Conservation (phyloP, 2,113 vertebrate genomes). For the Scophthalmus maximus region DNA sequence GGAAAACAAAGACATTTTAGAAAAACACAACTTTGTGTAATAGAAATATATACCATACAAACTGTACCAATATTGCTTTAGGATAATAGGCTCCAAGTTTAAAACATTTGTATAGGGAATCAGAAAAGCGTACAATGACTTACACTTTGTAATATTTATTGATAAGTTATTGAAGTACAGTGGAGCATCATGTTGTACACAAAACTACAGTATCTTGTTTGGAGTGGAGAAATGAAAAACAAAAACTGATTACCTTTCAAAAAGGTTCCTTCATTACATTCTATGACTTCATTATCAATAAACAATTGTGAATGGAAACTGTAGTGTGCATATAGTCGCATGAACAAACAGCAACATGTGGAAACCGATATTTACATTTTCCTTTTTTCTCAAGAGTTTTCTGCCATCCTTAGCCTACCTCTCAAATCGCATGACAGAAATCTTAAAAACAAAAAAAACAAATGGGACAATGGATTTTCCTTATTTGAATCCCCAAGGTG, state of each 20-base stretch:
- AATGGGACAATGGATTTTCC: conserved; percentile 17
- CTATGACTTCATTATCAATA: conserved; percentile 27
- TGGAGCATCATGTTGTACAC: conserved; percentile 51
- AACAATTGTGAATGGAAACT: conserved; percentile 45
- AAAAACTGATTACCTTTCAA: conserved; percentile 24
- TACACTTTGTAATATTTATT: conserved; percentile 64
- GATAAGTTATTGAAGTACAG: conserved; percentile 57
- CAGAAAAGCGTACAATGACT: neutral
- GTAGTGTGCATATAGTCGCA: conserved; percentile 46
- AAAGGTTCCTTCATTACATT: conserved; percentile 44
- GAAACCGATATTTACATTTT: conserved; percentile 58
- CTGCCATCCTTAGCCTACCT: neutral
- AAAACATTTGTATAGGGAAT: neutral
- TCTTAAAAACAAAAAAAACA: neutral
- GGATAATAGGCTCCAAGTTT: too few relatives aligned
- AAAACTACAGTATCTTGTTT: conserved; percentile 42
- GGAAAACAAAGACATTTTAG: too few relatives aligned
- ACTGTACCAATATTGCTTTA: too few relatives aligned
- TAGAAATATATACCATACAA: too few relatives aligned
- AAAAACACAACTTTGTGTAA: too few relatives aligned
- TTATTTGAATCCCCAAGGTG: conserved; percentile 12
- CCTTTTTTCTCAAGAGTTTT: conserved; percentile 11
- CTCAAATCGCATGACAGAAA: conserved; percentile 21
- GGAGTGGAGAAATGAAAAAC: conserved; percentile 42
- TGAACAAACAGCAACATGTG: conserved; percentile 51